phyloP scores from a whole-genome alignment of 2,113 vertebrate genomes.

The Coturnix japonica region DNA sequence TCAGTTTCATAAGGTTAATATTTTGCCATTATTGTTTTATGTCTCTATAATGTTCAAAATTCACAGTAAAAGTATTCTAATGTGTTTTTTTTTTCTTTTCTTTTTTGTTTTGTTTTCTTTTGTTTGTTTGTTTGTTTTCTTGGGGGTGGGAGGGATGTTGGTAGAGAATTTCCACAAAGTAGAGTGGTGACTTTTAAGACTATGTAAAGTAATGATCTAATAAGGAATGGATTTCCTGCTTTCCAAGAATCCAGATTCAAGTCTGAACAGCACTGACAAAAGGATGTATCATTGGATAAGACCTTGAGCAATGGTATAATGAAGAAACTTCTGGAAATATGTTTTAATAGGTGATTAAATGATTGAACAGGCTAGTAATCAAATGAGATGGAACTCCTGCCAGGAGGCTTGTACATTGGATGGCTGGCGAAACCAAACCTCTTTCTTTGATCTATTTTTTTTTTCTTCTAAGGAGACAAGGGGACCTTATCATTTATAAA shows the following conservation, averaged over 20 bases:
- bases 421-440: not conserved
- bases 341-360: not conserved
- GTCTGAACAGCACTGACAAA: not conserved
- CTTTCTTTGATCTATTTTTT: not conserved
- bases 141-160: too few species aligned
- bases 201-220: not conserved
- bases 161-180: not conserved
- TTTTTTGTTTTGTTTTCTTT: too few species aligned
- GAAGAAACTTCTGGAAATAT: not conserved
- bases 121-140: not conserved
- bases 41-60: not conserved
- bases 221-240: not conserved
- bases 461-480: not conserved
- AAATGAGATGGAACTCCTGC: not conserved
- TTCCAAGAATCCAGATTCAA: not conserved
- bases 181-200: not conserved
- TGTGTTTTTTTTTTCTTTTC: rapidly evolving
- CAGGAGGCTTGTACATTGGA: not conserved
- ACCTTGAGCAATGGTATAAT: not conserved
- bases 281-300: not conserved
- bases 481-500: not conserved
- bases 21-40: not conserved
- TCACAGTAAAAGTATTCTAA: not conserved
- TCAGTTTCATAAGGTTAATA: not conserved
- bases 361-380: not conserved